phyloP scores from a whole-genome alignment of 2,113 vertebrate species.

The Anolis sagrei region DNA sequence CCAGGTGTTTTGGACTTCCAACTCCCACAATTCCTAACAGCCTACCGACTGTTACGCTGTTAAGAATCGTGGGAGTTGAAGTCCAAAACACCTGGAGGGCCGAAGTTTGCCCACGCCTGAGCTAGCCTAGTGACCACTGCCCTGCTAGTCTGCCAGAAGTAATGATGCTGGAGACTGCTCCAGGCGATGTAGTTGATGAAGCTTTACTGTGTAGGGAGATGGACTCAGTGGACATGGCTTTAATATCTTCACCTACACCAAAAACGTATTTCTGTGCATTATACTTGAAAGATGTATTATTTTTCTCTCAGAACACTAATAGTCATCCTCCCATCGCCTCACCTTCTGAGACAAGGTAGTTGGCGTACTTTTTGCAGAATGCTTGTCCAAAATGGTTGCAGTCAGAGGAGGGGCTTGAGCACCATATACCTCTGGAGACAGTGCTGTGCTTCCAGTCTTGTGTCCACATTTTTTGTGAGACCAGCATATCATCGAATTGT shows the following conservation, averaged over 20 bases:
- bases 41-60: too few species aligned
- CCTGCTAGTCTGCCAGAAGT: background rate
- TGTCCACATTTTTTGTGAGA: too few species aligned
- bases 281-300: background rate
- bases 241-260: background rate
- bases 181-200: background rate
- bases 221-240: background rate
- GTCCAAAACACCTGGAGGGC: too few species aligned
- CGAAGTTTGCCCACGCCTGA: too few species aligned
- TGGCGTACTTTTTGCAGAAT: background rate
- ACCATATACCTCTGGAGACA: background rate
- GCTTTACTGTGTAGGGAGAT: background rate
- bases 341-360: background rate
- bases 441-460: background rate
- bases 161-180: background rate
- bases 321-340: background rate
- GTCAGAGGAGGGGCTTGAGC: background rate
- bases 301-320: background rate
- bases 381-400: background rate
- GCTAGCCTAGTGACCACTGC: too few species aligned
- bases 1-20: too few species aligned
- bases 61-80: too few species aligned
- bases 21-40: too few species aligned
- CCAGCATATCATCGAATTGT: background rate
- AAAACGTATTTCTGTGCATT: too few species aligned